These are phyloP conservation scores for Leucophora obtusa DNA, from an alignment of 2,888 invertebrate species.

Conservation along the genomic window DNA sequence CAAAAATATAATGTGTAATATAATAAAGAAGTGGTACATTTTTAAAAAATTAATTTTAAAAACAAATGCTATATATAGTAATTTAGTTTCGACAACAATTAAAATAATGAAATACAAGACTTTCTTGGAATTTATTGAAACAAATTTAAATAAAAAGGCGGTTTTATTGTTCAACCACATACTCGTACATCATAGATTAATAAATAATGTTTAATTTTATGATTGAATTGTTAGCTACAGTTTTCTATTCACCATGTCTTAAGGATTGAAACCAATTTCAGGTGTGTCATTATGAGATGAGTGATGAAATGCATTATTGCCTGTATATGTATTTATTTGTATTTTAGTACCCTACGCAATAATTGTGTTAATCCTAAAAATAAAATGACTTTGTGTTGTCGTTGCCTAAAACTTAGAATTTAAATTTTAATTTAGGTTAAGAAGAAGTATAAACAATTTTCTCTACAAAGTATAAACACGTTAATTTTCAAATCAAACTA, in stretches of 20 bases:
- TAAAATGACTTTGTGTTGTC: no score
- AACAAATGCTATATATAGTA: no score
- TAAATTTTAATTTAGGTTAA: no score
- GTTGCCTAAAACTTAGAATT: no score
- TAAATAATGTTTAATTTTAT: conserved; percentile 13
- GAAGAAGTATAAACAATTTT: no score
- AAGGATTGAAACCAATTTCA: conserved; percentile 53
- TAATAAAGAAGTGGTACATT: conserved; percentile 3
- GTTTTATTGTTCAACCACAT: conserved; percentile 5
- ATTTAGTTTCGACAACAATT: neutral
- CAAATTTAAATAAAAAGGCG: neutral
- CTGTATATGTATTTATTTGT: neutral
- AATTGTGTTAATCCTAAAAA: no score
- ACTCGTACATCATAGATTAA: conserved; percentile 63
- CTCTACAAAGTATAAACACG: no score
- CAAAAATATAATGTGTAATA: no score
- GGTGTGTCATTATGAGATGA: conserved; percentile 55
- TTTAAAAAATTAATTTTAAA: conserved; percentile 28
- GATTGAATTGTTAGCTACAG: neutral
- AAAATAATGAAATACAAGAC: neutral
- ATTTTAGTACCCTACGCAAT: neutral
- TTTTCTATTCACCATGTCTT: conserved; percentile 40
- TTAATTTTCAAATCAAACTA: no score
- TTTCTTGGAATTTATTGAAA: conserved; percentile 36
- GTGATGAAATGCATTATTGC: conserved; percentile 29